phyloP scores from a whole-genome alignment of 37 sponge, comb jelly and placozoan genomes.

The Amphimedon queenslandica region DNA sequence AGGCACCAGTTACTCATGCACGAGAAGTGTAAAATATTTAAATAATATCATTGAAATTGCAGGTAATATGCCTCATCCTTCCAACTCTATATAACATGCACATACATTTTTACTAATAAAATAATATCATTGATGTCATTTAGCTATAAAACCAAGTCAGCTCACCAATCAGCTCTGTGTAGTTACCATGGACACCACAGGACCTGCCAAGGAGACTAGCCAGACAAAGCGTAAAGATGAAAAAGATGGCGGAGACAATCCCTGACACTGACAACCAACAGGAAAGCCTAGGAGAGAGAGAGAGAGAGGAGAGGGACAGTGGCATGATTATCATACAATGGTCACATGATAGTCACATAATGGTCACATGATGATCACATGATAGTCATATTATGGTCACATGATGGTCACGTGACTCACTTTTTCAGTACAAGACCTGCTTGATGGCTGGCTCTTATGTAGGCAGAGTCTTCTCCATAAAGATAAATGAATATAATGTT shows the following conservation, averaged over 20 bases:
- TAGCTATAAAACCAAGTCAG: not conserved
- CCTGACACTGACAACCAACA: constrained; percentile 19
- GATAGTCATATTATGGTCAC: not conserved
- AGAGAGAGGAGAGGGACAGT: no score
- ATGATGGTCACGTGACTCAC: not conserved
- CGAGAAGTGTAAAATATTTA: no score
- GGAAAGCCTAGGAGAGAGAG: constrained; percentile 24
- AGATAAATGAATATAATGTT: constrained; percentile 27
- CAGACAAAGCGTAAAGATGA: constrained; percentile 22
- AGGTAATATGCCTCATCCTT: no score
- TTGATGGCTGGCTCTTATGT: constrained; percentile 46
- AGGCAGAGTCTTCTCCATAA: constrained; percentile 9
- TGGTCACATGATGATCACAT: not conserved
- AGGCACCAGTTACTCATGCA: no score
- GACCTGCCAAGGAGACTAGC: constrained; percentile 30
- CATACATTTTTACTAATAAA: no score
- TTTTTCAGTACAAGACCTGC: constrained; percentile 40
- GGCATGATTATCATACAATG: no score
- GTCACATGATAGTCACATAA: no score
- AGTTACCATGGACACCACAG: constrained; percentile 43
- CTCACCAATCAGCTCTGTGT: constrained; percentile 24
- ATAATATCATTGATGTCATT: no score
- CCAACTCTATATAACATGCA: no score
- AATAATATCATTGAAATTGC: no score
- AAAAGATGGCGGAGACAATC: constrained; percentile 15